These are phyloP conservation scores for Sarcophaga subvicina DNA, from an alignment of 2,888 invertebrate genomes.

Conservation along the genomic window DNA sequence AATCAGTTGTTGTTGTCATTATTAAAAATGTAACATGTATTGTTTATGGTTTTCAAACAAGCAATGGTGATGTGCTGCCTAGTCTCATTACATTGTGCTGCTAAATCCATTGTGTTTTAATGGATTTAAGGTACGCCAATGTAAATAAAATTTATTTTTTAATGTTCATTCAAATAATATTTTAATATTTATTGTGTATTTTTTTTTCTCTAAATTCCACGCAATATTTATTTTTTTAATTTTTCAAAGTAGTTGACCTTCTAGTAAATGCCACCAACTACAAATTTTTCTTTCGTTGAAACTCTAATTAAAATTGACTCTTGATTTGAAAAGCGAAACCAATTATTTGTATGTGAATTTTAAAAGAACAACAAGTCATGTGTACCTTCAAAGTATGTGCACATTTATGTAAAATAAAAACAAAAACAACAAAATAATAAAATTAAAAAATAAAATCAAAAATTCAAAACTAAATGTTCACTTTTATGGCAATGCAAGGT, in stretches of 20 bases:
- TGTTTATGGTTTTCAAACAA: too few species aligned
- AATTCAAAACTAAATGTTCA: neutral
- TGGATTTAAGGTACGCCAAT: neutral
- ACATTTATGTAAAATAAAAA: neutral
- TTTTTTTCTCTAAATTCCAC: neutral
- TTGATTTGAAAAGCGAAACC: neutral
- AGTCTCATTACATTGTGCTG: too few species aligned
- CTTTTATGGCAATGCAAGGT: conserved; percentile 32
- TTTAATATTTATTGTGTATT: neutral
- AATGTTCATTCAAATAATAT: neutral
- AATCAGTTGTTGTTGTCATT: too few species aligned
- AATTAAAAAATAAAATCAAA: neutral
- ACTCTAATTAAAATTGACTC: conserved; percentile 10
- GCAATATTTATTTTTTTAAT: conserved; percentile 1
- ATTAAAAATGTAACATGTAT: too few species aligned
- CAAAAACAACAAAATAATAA: neutral
- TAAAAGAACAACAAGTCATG: conserved; percentile 16
- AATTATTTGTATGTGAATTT: neutral
- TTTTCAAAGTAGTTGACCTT: conserved; percentile 44
- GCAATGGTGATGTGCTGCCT: too few species aligned
- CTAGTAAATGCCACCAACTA: conserved; percentile 28
- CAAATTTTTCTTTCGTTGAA: neutral
- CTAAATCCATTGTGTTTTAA: too few species aligned
- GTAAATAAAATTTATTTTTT: neutral
- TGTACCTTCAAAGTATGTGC: neutral